These are phyloP conservation scores for Octomys mimax DNA, from an alignment of 2,797 vertebrate species.

Conservation along the genomic window DNA sequence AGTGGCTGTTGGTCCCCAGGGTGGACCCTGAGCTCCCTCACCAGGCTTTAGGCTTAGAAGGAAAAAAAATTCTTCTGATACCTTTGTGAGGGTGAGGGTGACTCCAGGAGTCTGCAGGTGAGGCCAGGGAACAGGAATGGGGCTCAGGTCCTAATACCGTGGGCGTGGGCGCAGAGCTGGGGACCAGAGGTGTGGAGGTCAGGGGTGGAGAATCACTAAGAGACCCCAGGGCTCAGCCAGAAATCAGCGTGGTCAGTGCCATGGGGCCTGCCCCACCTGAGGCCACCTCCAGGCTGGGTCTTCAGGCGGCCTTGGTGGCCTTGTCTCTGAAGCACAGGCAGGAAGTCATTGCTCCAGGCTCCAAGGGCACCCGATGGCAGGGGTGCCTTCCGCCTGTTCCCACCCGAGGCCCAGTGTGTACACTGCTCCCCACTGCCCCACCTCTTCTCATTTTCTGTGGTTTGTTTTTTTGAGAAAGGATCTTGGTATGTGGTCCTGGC, in stretches of 20 bases:
- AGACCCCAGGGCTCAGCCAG: neutral
- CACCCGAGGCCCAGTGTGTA: neutral
- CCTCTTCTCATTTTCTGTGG: neutral
- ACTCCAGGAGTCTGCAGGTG: neutral
- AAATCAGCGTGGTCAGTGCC: neutral
- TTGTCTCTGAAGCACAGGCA: too few relatives aligned
- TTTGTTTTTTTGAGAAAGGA: neutral
- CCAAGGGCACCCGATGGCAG: neutral
- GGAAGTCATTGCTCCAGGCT: neutral
- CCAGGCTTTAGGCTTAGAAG: neutral
- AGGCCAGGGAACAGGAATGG: neutral
- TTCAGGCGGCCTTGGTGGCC: neutral
- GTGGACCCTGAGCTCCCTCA: neutral
- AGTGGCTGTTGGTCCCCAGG: too few relatives aligned
- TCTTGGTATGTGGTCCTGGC: neutral
- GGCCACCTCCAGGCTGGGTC: neutral
- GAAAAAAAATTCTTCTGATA: neutral
- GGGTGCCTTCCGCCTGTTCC: neutral
- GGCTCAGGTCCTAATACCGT: neutral
- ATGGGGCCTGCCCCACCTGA: neutral
- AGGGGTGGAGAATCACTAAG: neutral
- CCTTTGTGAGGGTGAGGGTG: neutral
- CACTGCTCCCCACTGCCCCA: neutral
- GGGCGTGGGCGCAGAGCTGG: neutral
- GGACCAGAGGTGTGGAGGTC: neutral